Evolutionary conservation across 2,888 invertebrate genomes (phyloP), one percentile per base, ranked within the genome.

Genomic region (Dasysyrphus albostriatus): DNA sequence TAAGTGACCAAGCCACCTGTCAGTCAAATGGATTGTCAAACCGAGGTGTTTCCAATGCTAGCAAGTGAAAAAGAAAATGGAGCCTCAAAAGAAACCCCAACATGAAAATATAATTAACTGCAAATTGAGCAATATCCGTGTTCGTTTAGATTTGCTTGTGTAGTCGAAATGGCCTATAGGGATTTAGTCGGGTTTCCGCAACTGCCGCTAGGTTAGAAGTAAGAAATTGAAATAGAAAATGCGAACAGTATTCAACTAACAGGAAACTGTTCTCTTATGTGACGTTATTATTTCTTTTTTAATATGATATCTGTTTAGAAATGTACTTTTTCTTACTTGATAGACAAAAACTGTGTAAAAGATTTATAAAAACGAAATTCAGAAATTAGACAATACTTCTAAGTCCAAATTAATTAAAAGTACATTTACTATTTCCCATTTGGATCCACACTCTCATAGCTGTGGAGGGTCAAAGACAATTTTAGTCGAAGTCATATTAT

Each of bases 171-270:
- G 9, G 39, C 61, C 75, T 34, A 24, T 58, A 58, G 63, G 32
- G 73, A 73, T 72, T 39, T n/a, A 47, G 32, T 32, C 49, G 54
- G 32, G 42, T 73, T 80, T 80, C 72, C 72, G 80, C 75, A 75
- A 76, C 67, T 75, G 61, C 51, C 59, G 54, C n/a, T 47, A 3
- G 72, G 51, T 29, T 61, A 39, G 61, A 54, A 29, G 67, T 39
- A 16, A 76, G 61, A 84, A 84, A 80, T 80, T 80, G 61, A 76
- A 73, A 73, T 76, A 76, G 24, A 16, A 49, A 65, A 7, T 44
- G 10, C 9, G 10, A 3, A 14, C 29, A 32, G 67, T 29, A 63
- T 54, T 65, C 7, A 51, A 7, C 10, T 24, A 39, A 12, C 16
- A 24, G 24, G 24, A 24, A 24, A 24, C 24, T 24, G 24, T 24